A percentile compares a stretch with the other conserved stretches of the same genome.
These are phyloP conservation scores for Parapsyche elsis DNA, from an alignment of 1,140 invertebrate genomes.

Conservation along the genomic window DNA sequence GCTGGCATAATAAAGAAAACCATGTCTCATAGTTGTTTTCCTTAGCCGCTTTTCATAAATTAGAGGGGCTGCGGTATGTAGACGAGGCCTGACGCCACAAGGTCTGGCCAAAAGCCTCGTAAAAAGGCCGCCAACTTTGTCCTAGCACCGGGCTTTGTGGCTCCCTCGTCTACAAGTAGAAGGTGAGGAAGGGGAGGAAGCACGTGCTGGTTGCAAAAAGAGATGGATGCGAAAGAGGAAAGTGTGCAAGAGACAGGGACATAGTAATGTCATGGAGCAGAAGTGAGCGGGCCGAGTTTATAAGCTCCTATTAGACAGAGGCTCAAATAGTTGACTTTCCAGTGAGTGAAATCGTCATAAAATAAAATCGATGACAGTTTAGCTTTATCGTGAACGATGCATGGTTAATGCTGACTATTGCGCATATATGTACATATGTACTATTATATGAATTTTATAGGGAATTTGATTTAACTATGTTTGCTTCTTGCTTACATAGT, in stretches of 20 bases:
- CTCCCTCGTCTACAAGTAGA: neutral
- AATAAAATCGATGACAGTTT: constrained; percentile 11
- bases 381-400: no score
- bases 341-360: constrained; percentile 17
- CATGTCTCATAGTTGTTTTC: constrained; percentile 44
- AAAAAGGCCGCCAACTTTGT: constrained; percentile 41
- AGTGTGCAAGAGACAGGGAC: neutral
- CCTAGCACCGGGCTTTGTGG: constrained; percentile 21
- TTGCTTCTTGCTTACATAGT: no score
- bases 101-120: constrained; percentile 44
- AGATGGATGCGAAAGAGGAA: neutral
- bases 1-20: constrained; percentile 35
- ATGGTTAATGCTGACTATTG: no score
- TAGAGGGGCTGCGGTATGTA: constrained; percentile 35
- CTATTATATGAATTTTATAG: no score
- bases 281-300: neutral
- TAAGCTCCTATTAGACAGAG: constrained; percentile 5
- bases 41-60: constrained; percentile 43
- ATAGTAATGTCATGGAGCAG: neutral
- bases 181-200: neutral
- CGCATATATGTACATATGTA: no score
- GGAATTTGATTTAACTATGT: no score
- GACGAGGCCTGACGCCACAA: constrained; percentile 32
- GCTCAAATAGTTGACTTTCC: constrained; percentile 13
- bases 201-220: neutral